Percentiles rank a stretch among this genome's conserved stretches.
Conservation (phyloP, 1,140 invertebrate genomes). For the Brachystomella parvula region DNA sequence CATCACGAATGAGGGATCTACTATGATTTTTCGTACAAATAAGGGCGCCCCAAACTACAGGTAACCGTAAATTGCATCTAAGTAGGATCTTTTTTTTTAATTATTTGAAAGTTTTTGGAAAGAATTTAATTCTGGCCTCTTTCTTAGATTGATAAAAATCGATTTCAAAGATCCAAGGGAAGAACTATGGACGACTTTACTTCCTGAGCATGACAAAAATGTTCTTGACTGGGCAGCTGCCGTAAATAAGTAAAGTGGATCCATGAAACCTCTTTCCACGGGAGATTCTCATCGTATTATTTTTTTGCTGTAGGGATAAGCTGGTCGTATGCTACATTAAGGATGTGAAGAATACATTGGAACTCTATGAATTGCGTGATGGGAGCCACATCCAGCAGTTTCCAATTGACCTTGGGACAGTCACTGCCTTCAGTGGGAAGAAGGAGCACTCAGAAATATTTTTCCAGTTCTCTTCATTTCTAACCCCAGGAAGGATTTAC, state of each 20-base stretch:
- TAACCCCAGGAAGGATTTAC: slow-evolving; percentile 89
- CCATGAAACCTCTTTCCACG: neutral
- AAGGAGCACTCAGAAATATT: slow-evolving; percentile 82
- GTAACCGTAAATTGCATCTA: too few relatives aligned
- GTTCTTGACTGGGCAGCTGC: slow-evolving; percentile 80
- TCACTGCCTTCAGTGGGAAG: slow-evolving; percentile 74
- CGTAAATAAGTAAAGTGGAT: slow-evolving; percentile 52
- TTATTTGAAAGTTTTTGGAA: too few relatives aligned
- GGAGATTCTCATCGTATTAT: neutral
- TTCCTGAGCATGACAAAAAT: slow-evolving; percentile 77
- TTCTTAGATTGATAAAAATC: slow-evolving; percentile 78
- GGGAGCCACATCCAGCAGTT: slow-evolving; percentile 65
- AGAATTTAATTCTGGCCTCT: slow-evolving; percentile 7
- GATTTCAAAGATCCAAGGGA: slow-evolving; percentile 71
- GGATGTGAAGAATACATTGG: slow-evolving; percentile 74
- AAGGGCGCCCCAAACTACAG: slow-evolving; percentile 85
- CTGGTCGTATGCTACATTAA: slow-evolving; percentile 81
- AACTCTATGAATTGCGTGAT: slow-evolving; percentile 65
- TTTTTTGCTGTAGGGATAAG: slow-evolving; percentile 54
- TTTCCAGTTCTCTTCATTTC: slow-evolving; percentile 86
- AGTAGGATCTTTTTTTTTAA: too few relatives aligned
- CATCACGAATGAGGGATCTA: slow-evolving; percentile 25
- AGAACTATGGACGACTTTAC: slow-evolving; percentile 72
- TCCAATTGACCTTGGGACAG: slow-evolving; percentile 74
- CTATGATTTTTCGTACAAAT: slow-evolving; percentile 85